A percentile compares a stretch with the other conserved stretches of the same genome.
phyloP scores from a whole-genome alignment of 2,797 vertebrate genomes.

The Danio jaintianensis region DNA sequence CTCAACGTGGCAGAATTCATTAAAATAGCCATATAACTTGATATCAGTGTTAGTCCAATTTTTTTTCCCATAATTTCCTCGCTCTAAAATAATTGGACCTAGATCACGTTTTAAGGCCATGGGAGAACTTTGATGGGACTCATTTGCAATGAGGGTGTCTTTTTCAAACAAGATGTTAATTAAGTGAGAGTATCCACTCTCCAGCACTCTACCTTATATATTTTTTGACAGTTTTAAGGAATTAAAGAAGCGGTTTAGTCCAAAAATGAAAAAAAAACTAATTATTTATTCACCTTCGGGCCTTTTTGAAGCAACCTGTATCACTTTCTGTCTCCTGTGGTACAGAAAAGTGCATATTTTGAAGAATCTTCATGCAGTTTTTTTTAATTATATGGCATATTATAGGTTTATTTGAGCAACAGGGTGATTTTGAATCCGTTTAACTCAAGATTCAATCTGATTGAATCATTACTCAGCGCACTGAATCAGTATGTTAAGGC shows the following conservation, averaged over 20 bases:
- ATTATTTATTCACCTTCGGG: background rate
- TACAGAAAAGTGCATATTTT: background rate
- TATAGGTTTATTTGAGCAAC: constrained; percentile 5
- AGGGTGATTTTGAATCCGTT: background rate
- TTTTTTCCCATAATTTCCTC: constrained; percentile 56
- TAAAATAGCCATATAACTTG: constrained; percentile 55
- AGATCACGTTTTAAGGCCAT: constrained; percentile 59
- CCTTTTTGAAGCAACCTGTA: background rate
- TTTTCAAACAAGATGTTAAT: constrained; percentile 48
- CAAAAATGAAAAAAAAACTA: background rate
- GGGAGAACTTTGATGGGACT: constrained; percentile 60
- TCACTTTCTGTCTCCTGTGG: background rate
- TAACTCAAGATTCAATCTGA: constrained; percentile 7
- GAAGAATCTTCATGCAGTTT: background rate
- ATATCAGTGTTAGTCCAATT: constrained; percentile 59
- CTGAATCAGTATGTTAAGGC: background rate
- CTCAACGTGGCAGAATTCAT: constrained; percentile 56
- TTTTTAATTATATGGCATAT: background rate
- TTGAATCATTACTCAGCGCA: constrained; percentile 8
- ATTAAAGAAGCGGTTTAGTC: background rate
- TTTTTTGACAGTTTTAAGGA: constrained; percentile 34
- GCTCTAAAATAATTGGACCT: constrained; percentile 61
- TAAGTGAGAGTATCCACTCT: constrained; percentile 27
- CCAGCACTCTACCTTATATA: background rate
- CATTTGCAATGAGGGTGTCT: constrained; percentile 57